Conservation (phyloP, 1,140 invertebrate genomes). For the Melipona quadrifasciata region DNA sequence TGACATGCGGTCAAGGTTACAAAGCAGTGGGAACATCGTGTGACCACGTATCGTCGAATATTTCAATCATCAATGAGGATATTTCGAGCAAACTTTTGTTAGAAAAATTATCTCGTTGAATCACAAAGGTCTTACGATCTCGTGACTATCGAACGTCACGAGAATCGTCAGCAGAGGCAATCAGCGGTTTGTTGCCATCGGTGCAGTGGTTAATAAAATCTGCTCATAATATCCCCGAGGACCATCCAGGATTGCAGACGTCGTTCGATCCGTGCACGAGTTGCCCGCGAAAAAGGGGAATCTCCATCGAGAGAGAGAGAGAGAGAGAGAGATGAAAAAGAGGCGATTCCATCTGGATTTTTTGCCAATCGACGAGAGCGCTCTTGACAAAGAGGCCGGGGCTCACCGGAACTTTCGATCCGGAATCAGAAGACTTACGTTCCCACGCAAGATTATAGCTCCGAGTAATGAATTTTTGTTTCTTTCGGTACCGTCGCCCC, state of each 20-base stretch:
- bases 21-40: too few relatives aligned
- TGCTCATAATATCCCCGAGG: neutral
- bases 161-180: neutral
- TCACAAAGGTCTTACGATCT: too few relatives aligned
- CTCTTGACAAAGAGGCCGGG: neutral
- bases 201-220: neutral
- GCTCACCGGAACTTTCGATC: neutral
- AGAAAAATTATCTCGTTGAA: too few relatives aligned
- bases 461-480: constrained; percentile 21
- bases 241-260: neutral
- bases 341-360: neutral
- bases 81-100: too few relatives aligned
- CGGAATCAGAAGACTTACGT: neutral
- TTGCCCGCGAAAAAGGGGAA: neutral
- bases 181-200: neutral
- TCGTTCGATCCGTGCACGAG: neutral
- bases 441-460: neutral
- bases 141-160: neutral
- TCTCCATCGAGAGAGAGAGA: neutral
- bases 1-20: too few relatives aligned
- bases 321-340: neutral
- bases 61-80: too few relatives aligned
- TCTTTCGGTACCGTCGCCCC: neutral
- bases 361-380: neutral
- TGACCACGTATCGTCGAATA: too few relatives aligned